Evolutionary conservation across 2,113 vertebrate genomes (phyloP), one percentile per base, ranked within the genome.

Genomic region (Zingel zingel): DNA sequence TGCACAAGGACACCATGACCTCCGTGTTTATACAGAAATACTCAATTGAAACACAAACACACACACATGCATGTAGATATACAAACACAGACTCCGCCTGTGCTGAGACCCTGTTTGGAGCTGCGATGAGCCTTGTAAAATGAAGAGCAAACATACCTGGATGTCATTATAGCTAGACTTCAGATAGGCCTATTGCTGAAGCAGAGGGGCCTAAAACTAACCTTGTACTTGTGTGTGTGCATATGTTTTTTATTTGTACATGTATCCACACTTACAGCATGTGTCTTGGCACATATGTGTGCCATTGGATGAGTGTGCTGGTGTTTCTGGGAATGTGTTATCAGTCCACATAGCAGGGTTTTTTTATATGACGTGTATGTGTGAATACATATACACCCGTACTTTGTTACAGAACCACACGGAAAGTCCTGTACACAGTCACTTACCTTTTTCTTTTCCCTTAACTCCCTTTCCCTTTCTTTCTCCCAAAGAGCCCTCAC

Each of bases 71-170:
- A 14, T 27, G 43, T 12, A 71, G 39, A 77, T 18, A 19, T 27
- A 18, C 66, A 68, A 19, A 54, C 45, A 74, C 67, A 62, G 7
- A 7, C 74, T 16, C 63, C 45, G 43, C 33, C 21, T 14, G 65
- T 47, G 75, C 63, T 81, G 83, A 90, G 81, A 51, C 53, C 78
- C 84, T 90, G 88, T 89, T 87, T 85, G 77, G 87, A 92, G 89
- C 82, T 89, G 89, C 61, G 75, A 94, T 94, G 93, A 93, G 92
- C 90, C 86, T 54, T 94, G 88, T 90, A 89, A 92, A 94, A 94
- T 92, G 91, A 93, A 93, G 89, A 91, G 86, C 91, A 95, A 94
- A 94, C 92, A 93, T 93, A 91, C 92, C 92, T 94, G 94, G 89
- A 92, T 93, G 86, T 94, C 92, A 92, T 94, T 94, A 95, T 71